Percentiles rank a stretch among this genome's conserved stretches.
Conservation (phyloP, 2,888 invertebrate species). For the Mythimna pallens region DNA sequence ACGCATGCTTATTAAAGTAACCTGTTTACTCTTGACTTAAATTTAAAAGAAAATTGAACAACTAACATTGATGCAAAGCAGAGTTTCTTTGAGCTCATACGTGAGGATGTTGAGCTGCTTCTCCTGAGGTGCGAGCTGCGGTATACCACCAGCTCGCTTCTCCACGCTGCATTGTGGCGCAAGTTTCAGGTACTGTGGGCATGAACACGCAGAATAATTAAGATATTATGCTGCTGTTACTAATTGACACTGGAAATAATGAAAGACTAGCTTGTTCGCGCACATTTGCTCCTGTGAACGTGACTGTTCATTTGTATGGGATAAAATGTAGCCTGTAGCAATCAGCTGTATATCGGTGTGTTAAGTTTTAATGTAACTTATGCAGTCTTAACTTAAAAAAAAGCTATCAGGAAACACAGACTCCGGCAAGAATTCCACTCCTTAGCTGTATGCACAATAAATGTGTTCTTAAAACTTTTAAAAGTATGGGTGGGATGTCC, state of each 20-base stretch:
- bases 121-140: slow-evolving; percentile 92
- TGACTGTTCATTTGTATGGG: too few species aligned
- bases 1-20: neutral
- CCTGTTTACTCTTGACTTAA: neutral
- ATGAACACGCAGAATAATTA: neutral
- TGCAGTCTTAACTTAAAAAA: too few species aligned
- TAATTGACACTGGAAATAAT: neutral
- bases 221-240: neutral
- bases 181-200: slow-evolving; percentile 81
- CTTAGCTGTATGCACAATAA: too few species aligned
- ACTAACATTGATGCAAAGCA: slow-evolving; percentile 91
- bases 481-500: too few species aligned
- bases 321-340: too few species aligned
- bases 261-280: neutral
- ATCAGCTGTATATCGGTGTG: too few species aligned
- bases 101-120: slow-evolving; percentile 91
- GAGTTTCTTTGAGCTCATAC: slow-evolving; percentile 91
- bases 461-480: too few species aligned
- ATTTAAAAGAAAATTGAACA: neutral
- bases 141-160: slow-evolving; percentile 93
- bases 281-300: neutral
- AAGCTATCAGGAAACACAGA: too few species aligned
- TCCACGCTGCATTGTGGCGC: slow-evolving; percentile 91
- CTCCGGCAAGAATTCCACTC: too few species aligned
- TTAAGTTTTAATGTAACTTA: too few species aligned